Base-by-base conservation (phyloP, 2,888 invertebrate species). In the Drosophila barbarae region DNA sequence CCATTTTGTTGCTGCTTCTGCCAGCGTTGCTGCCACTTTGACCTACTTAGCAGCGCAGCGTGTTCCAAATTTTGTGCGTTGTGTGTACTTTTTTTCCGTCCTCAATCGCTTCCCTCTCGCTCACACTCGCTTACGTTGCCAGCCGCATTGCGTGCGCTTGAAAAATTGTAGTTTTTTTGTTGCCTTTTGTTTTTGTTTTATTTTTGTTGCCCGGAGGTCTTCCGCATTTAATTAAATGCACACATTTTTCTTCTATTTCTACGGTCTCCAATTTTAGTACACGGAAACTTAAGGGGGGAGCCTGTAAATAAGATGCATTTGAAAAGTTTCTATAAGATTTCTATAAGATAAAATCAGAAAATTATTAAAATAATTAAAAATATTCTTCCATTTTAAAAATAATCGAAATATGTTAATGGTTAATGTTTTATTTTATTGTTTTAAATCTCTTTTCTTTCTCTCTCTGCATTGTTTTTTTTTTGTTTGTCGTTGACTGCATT, bases 191-290 rank as follows among this genome's bases (percentile, higher is more conserved):
- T 30, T 57, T 52, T 49, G 30, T 41, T 57, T 56, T 53, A 60
- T 47, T 51, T 65, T 60, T 54, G 58, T 58, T 67, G 34, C 49
- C 36, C 36, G 57, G 47, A 67, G 67, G 71, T 82, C 84, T 83
- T 83, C 86, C 82, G 82, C 80, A 84, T 86, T 86, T 84, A 86
- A 86, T 83, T 84, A 84, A 84, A 83, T 83, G 82, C 86, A 86
- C 77, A 67, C 74, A 68, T 63, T 59, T 66, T 54, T 42, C 64
- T 36, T 38, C 56, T 38, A 30, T 9, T 76, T 68, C 58, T 69
- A 30, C 3, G 71, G 65, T 63, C 69, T 80, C 60, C 59, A 36
- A 39, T 10, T 56, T 39, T 23, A 46, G 30, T 56, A 54, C 56
- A 56, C 55, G 5, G 38, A n/a, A 30, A 54, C 9, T 15, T 7